Percentiles rank a stretch among this genome's conserved stretches.
Conservation (phyloP, 2,113 vertebrate species). For the Cynocephalus volans region DNA sequence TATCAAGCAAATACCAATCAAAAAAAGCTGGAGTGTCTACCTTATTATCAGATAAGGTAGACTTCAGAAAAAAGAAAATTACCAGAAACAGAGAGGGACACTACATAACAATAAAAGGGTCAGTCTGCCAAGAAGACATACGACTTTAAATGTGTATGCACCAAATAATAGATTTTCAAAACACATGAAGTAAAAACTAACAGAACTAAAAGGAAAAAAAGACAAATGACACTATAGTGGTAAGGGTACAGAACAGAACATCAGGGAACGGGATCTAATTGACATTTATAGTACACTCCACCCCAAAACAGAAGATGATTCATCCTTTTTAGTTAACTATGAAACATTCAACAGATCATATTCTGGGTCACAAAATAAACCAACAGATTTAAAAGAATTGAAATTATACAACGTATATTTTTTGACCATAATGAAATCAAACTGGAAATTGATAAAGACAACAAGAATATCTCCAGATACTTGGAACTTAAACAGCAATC, state of each 20-base stretch:
- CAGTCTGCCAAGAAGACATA: not conserved
- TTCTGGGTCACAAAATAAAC: not conserved
- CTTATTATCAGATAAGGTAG: not conserved
- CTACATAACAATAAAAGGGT: not conserved
- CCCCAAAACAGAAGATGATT: not conserved
- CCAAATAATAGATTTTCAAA: not conserved
- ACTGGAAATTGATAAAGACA: not conserved
- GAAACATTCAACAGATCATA: not conserved
- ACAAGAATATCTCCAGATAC: not conserved
- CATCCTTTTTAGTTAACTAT: not conserved
- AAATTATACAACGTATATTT: not conserved
- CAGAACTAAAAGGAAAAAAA: not conserved
- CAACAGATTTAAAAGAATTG: not conserved
- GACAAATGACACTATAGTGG: not conserved
- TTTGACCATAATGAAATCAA: not conserved
- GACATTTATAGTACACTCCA: not conserved
- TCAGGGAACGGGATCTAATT: not conserved
- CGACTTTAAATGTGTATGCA: not conserved
- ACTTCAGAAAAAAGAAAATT: not conserved
- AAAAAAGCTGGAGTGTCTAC: not conserved
- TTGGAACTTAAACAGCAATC: not conserved
- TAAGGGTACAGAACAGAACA: not conserved
- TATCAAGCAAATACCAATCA: not conserved
- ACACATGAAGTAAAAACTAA: not conserved
- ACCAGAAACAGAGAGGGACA: not conserved